phyloP scores from a whole-genome alignment of 2,113 vertebrate genomes.

The Crotalus viridis region DNA sequence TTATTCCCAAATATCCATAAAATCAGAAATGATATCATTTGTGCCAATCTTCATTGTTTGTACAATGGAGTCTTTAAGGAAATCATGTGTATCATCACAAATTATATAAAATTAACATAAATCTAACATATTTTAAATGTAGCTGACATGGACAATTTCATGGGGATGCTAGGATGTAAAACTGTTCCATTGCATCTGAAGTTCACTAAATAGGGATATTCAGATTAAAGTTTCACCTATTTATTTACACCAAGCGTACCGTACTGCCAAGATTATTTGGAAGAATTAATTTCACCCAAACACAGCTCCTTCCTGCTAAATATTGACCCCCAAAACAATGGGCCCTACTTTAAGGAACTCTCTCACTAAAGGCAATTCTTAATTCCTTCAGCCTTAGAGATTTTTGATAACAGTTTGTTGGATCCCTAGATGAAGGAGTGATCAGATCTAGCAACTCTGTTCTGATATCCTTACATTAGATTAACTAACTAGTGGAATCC shows the following conservation, averaged over 20 bases:
- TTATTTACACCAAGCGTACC: neutral
- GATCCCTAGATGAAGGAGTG: neutral
- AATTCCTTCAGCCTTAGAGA: neutral
- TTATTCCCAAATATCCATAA: neutral
- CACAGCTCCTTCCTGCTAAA: neutral
- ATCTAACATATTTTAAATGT: neutral
- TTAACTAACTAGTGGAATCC: neutral
- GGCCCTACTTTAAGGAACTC: neutral
- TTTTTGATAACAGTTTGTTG: neutral
- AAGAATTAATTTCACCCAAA: neutral
- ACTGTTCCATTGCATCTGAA: neutral
- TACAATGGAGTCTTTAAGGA: neutral
- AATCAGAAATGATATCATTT: neutral
- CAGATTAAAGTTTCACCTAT: neutral
- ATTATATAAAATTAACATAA: neutral
- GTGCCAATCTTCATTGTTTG: neutral
- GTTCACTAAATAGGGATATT: neutral
- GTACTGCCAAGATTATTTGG: neutral
- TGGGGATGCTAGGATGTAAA: neutral
- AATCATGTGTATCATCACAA: neutral
- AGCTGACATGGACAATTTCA: neutral
- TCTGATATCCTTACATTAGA: neutral
- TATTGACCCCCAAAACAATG: neutral
- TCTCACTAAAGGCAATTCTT: neutral
- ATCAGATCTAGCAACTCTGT: neutral